Percentiles rank a stretch among this genome's conserved stretches.
phyloP scores from a whole-genome alignment of 2,888 invertebrate species.

The Phengaris alcon region DNA sequence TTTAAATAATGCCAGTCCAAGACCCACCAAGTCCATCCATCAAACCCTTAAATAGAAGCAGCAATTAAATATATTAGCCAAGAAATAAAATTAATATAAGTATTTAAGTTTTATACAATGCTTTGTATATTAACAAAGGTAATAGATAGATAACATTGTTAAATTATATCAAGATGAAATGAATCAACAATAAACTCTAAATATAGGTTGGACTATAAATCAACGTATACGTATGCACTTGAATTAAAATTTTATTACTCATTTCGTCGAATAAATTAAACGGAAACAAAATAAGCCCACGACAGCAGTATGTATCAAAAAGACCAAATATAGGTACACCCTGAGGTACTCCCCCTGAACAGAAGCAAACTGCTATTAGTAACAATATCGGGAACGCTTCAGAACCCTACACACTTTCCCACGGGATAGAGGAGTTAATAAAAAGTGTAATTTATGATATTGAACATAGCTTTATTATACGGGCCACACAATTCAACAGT shows the following conservation, averaged over 20 bases:
- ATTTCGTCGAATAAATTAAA: not conserved
- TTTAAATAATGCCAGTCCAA: too few species aligned
- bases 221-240: not conserved
- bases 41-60: too few species aligned
- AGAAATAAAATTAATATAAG: too few species aligned
- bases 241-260: not conserved
- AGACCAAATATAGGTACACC: not conserved
- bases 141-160: not conserved
- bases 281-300: not conserved
- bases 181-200: not conserved
- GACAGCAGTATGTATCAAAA: not conserved
- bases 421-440: constrained; percentile 21
- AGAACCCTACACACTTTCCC: constrained; percentile 19
- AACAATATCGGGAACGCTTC: constrained; percentile 2
- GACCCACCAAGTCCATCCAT: too few species aligned
- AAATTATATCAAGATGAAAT: not conserved
- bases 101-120: too few species aligned
- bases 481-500: constrained; percentile 7
- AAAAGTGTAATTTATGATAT: constrained; percentile 26
- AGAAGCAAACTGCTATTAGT: constrained; percentile 8
- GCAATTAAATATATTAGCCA: too few species aligned
- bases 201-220: not conserved
- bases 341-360: not conserved
- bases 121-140: too few species aligned
- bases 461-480: constrained; percentile 18